A percentile compares a stretch with the other conserved stretches of the same genome.
Evolutionary conservation across 2,113 vertebrate genomes (phyloP).

Genomic region (Pseudopodoces humilis): DNA sequence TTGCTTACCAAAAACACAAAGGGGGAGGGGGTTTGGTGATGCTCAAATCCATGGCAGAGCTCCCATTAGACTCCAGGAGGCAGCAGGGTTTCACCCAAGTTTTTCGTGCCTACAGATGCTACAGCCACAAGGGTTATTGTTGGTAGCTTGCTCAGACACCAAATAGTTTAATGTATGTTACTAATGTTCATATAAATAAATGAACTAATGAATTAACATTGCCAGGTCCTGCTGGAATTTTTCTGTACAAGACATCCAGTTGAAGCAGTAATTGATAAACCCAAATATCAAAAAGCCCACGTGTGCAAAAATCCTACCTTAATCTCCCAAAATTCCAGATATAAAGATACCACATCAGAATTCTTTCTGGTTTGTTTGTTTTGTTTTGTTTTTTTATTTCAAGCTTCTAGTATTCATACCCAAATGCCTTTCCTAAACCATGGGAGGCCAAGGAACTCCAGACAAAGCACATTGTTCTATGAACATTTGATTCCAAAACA

Average conservation of each 20-base stretch:
- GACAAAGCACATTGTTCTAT: background rate
- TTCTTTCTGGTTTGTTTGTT: background rate
- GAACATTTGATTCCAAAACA: background rate
- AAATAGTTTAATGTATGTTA: background rate
- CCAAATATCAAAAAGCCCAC: background rate
- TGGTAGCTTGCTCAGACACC: background rate
- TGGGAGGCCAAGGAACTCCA: background rate
- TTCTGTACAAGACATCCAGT: background rate
- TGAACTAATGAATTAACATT: background rate
- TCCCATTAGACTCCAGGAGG: conserved; percentile 49
- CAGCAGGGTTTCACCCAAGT: conserved; percentile 40
- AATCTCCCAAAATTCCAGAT: background rate
- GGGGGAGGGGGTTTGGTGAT: background rate
- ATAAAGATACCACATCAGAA: background rate
- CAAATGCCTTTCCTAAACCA: background rate
- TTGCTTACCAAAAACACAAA: background rate
- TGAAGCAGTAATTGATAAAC: background rate
- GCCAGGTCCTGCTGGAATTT: background rate
- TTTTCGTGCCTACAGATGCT: background rate
- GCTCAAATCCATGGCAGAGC: background rate
- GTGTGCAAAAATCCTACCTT: background rate
- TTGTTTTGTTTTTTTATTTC: background rate
- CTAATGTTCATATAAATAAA: background rate
- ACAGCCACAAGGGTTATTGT: background rate
- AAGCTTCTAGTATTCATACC: background rate